Percentiles rank a stretch among this genome's conserved stretches.
phyloP scores from a whole-genome alignment of 2,113 vertebrate genomes.

The Orycteropus afer region DNA sequence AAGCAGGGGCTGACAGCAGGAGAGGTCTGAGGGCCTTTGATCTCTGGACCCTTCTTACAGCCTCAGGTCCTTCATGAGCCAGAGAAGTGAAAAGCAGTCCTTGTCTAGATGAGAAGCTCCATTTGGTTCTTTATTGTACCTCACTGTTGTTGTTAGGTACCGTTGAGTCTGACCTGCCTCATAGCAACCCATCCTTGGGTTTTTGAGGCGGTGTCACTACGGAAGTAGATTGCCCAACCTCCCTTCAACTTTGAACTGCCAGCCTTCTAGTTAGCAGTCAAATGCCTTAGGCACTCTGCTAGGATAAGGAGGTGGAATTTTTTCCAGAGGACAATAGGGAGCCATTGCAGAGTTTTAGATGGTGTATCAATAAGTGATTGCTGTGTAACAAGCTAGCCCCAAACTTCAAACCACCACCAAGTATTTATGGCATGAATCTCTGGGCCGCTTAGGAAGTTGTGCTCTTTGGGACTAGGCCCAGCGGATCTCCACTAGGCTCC shows the following conservation, averaged over 20 bases:
- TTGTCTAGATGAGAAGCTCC: neutral
- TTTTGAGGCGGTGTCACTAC: too few species aligned
- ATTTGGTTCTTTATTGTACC: neutral
- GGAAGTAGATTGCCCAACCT: too few species aligned
- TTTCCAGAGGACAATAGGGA: neutral
- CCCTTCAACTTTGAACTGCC: too few species aligned
- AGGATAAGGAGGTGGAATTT: neutral
- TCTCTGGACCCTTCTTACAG: neutral
- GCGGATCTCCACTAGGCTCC: neutral
- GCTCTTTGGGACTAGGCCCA: too few species aligned
- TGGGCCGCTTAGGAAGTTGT: neutral
- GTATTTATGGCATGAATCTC: neutral
- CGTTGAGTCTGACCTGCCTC: too few species aligned
- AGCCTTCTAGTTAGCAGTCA: too few species aligned
- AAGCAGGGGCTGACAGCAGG: neutral
- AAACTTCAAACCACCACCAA: neutral
- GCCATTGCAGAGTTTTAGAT: neutral
- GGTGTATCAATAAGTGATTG: neutral
- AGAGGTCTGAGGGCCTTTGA: neutral
- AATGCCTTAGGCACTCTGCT: too few species aligned
- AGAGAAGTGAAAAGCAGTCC: neutral
- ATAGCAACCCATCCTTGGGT: too few species aligned
- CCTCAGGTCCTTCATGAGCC: neutral
- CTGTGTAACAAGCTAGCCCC: neutral
- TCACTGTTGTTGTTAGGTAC: too few species aligned